Percentiles rank a stretch among this genome's conserved stretches.
These are phyloP conservation scores for Synergus japonicus DNA, from an alignment of 2,888 invertebrate species.

Conservation along the genomic window DNA sequence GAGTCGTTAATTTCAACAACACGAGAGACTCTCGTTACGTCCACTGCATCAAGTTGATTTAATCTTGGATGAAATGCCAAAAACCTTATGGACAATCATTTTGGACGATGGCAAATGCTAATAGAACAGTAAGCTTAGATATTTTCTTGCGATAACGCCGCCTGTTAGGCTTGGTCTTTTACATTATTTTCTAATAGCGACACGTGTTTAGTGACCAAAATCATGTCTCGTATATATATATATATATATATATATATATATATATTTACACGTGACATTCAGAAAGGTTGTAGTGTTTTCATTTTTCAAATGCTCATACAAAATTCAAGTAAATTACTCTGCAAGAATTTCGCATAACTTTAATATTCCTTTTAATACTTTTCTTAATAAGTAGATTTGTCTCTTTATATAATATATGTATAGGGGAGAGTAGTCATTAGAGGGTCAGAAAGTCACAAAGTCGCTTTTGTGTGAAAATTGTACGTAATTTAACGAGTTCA, in stretches of 20 bases:
- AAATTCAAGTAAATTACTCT: too few species aligned
- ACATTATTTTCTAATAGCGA: background rate
- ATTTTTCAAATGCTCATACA: too few species aligned
- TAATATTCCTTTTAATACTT: too few species aligned
- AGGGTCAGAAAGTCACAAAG: too few species aligned
- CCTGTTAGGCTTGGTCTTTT: background rate
- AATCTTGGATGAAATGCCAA: constrained; percentile 28
- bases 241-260: too few species aligned
- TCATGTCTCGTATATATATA: background rate
- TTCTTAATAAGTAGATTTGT: too few species aligned
- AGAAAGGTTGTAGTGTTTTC: background rate
- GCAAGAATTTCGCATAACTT: too few species aligned
- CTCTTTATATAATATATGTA: too few species aligned
- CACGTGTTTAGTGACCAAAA: background rate
- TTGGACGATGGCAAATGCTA: constrained; percentile 42
- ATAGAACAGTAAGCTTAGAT: constrained; percentile 12
- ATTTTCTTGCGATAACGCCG: background rate
- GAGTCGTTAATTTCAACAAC: constrained; percentile 58
- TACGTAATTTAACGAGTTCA: too few species aligned
- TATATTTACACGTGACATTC: background rate
- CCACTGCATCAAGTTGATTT: constrained; percentile 45
- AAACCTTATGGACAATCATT: constrained; percentile 40
- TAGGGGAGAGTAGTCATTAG: too few species aligned
- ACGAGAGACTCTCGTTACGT: constrained; percentile 63
- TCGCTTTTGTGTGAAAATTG: too few species aligned